Evolutionary conservation across 1,140 invertebrate genomes (phyloP).

Genomic region (Drosophila punjabiensis): DNA sequence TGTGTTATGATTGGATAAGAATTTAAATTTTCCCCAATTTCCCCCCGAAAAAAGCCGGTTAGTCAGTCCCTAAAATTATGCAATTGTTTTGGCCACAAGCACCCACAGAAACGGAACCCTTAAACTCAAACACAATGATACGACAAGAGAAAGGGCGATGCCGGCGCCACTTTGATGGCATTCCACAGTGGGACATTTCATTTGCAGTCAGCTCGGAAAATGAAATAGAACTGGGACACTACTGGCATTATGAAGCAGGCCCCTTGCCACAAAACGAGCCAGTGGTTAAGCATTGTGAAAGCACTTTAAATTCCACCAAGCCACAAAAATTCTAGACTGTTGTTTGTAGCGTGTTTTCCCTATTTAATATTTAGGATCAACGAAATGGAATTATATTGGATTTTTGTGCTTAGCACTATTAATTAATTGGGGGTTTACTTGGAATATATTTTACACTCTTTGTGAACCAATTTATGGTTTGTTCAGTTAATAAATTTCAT

Average conservation of each 20-base stretch:
- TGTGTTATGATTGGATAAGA: not conserved
- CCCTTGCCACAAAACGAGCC: conserved; percentile 21
- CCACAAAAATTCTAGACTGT: conserved; percentile 19
- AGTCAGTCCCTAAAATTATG: conserved; percentile 34
- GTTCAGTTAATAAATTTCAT: not conserved
- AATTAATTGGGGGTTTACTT: not conserved
- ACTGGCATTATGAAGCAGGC: not conserved
- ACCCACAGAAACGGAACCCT: not conserved
- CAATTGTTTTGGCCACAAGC: conserved; percentile 50
- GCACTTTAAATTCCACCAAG: conserved; percentile 24
- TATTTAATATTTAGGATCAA: conserved; percentile 8
- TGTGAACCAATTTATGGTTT: not conserved
- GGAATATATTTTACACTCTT: not conserved
- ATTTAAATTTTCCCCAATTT: not conserved
- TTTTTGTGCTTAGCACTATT: not conserved
- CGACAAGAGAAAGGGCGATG: conserved; percentile 30
- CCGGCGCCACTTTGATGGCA: conserved; percentile 37
- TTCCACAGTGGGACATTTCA: conserved; percentile 41
- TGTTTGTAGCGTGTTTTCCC: conserved; percentile 35
- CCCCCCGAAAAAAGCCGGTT: not conserved
- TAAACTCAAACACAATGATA: conserved; percentile 27
- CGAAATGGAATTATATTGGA: not conserved
- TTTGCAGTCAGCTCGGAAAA: conserved; percentile 6
- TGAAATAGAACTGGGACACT: conserved; percentile 8
- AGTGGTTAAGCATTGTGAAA: conserved; percentile 1